Conservation (phyloP, 2,888 invertebrate genomes). For the Chromoteleia sp. region DNA sequence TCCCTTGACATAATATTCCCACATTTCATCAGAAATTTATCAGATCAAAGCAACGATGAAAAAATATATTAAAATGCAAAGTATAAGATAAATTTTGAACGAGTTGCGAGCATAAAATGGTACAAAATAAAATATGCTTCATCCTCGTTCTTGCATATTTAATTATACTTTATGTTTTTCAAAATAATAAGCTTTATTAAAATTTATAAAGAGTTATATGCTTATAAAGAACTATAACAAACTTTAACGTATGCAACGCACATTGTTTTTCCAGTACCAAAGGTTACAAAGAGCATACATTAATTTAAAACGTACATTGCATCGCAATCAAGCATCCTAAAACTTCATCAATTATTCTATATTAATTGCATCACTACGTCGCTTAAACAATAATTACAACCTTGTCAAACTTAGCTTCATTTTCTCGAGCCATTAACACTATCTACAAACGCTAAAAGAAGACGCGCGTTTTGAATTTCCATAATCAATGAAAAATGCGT, state of each 20-base stretch:
- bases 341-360: background rate
- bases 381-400: background rate
- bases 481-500: conserved; percentile 13
- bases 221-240: background rate
- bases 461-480: background rate
- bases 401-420: background rate
- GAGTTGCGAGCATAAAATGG: background rate
- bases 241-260: background rate
- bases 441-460: background rate
- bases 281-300: background rate
- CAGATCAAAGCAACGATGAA: too few relatives aligned
- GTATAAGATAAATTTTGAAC: too few relatives aligned
- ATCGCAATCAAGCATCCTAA: background rate
- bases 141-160: background rate
- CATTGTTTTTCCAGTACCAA: background rate
- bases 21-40: background rate
- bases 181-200: background rate
- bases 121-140: background rate
- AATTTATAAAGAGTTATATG: too few relatives aligned
- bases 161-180: background rate
- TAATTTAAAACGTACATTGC: background rate
- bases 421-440: conserved; percentile 1
- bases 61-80: too few relatives aligned
- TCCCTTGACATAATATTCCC: background rate
- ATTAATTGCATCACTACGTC: background rate